phyloP scores from a whole-genome alignment of 2,113 vertebrate species.

The Brachyhypopomus gauderio region DNA sequence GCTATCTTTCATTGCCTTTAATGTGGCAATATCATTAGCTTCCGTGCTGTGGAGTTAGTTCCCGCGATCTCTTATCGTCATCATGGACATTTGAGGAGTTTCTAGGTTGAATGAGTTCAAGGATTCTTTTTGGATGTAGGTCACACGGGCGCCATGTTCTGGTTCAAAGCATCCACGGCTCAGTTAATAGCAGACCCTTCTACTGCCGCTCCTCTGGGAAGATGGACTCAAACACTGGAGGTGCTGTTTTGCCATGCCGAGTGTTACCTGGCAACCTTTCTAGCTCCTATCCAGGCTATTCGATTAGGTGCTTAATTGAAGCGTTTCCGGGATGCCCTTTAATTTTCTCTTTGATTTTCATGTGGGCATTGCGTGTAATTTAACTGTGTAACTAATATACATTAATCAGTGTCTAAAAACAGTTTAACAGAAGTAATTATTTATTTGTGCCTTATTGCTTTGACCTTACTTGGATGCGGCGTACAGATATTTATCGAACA shows the following conservation, averaged over 20 bases:
- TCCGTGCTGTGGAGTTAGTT: neutral
- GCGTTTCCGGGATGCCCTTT: neutral
- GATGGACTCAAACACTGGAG: slow-evolving; percentile 7
- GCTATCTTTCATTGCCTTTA: neutral
- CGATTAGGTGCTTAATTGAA: slow-evolving; percentile 15
- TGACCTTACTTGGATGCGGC: neutral
- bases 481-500: slow-evolving; percentile 13
- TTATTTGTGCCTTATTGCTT: neutral
- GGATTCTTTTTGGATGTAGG: slow-evolving; percentile 36
- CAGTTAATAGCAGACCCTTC: slow-evolving; percentile 9
- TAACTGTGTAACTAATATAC: neutral
- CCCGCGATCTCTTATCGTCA: neutral
- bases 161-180: slow-evolving; percentile 20
- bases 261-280: slow-evolving; percentile 17
- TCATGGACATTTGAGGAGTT: neutral
- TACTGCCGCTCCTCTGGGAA: neutral
- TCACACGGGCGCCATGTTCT: slow-evolving; percentile 8
- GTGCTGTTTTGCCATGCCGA: slow-evolving; percentile 5
- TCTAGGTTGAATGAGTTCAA: slow-evolving; percentile 26
- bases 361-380: neutral
- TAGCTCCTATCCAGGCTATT: neutral
- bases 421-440: neutral
- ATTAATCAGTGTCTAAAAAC: neutral
- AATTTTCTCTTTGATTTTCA: neutral
- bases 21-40: neutral